Evolutionary conservation across 1,140 invertebrate genomes (phyloP).

Genomic region (Anastrepha ludens): DNA sequence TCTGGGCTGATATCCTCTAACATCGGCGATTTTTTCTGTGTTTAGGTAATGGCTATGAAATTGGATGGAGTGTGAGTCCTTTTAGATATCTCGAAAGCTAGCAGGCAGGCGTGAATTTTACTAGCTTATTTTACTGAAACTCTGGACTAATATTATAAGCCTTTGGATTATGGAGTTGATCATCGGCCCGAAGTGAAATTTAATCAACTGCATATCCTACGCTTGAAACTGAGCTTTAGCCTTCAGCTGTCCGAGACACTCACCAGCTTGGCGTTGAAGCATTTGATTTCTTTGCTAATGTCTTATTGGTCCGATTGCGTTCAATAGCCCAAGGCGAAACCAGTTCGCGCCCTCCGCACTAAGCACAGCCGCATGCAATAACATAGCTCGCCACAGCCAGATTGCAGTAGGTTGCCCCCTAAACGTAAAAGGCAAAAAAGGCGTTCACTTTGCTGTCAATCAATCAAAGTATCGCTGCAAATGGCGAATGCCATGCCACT

Average conservation of each 20-base stretch:
- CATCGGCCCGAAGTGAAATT: too few relatives aligned
- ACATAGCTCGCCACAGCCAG: background rate
- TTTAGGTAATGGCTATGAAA: too few relatives aligned
- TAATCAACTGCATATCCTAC: background rate
- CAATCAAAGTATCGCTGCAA: conserved; percentile 50
- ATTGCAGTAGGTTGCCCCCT: background rate
- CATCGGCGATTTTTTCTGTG: too few relatives aligned
- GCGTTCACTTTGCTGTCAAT: conserved; percentile 46
- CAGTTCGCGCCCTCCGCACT: background rate
- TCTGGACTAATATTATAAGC: too few relatives aligned
- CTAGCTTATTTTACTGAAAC: too few relatives aligned
- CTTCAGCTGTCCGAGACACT: background rate
- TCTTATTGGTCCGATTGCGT: conserved; percentile 15
- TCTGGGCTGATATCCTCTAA: too few relatives aligned
- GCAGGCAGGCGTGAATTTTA: too few relatives aligned
- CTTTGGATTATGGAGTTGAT: too few relatives aligned
- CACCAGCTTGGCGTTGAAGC: background rate
- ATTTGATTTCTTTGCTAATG: background rate
- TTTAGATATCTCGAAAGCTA: too few relatives aligned
- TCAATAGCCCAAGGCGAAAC: background rate
- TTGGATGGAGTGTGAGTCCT: too few relatives aligned
- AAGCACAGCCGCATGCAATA: background rate
- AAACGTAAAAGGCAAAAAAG: background rate
- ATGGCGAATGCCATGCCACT: conserved; percentile 41
- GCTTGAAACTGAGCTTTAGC: background rate